Percentiles rank a stretch among this genome's conserved stretches.
These are phyloP conservation scores for Macrostomum cliftonense DNA, from an alignment of 2,888 invertebrate genomes.

Conservation along the genomic window DNA sequence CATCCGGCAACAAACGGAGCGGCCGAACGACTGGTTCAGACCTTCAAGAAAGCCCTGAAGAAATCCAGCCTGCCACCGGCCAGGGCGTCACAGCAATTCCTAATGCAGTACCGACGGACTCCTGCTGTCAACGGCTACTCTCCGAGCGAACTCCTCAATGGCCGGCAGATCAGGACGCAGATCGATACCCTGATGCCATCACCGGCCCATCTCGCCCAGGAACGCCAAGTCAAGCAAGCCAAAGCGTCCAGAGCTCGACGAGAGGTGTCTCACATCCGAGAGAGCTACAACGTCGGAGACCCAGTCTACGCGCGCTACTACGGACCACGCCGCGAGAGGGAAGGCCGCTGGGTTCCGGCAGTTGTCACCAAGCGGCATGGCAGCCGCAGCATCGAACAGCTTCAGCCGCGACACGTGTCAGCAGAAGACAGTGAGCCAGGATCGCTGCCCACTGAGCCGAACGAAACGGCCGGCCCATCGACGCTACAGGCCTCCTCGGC, in stretches of 20 bases:
- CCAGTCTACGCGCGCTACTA: neutral
- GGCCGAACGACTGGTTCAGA: conserved; percentile 16
- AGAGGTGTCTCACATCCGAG: too few species aligned
- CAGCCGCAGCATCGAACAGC: neutral
- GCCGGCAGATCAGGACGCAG: neutral
- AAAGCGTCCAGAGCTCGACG: too few species aligned
- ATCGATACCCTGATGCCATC: conserved; percentile 5
- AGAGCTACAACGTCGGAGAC: neutral
- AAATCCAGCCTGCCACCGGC: too few species aligned
- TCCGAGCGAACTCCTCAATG: neutral
- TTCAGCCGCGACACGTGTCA: neutral
- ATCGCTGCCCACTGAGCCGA: too few species aligned
- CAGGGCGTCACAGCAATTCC: conserved; percentile 11
- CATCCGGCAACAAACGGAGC: conserved; percentile 15
- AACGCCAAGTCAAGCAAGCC: neutral
- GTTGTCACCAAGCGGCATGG: conserved; percentile 8
- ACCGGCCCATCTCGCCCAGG: conserved; percentile 4
- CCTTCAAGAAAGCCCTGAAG: conserved; percentile 15
- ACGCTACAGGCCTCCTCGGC: too few species aligned
- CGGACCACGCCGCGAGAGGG: conserved; percentile 4
- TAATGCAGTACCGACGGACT: conserved; percentile 7
- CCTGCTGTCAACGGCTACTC: neutral
- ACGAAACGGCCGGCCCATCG: too few species aligned
- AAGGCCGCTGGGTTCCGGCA: conserved; percentile 11
- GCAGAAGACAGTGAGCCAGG: too few species aligned